phyloP scores from a whole-genome alignment of 2,888 invertebrate genomes.

The Rhagonycha lutea region DNA sequence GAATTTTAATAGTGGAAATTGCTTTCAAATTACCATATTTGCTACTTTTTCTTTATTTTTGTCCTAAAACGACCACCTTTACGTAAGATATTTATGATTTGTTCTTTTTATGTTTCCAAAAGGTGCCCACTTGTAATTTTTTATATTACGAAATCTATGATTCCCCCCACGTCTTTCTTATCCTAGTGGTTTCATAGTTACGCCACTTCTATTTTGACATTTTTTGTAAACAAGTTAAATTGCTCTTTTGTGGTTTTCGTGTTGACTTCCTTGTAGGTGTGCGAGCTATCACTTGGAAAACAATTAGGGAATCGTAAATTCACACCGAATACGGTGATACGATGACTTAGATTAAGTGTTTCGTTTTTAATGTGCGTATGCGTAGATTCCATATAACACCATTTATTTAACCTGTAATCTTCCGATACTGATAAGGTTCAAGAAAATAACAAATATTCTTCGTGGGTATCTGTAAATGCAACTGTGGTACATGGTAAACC shows the following conservation, averaged over 20 bases:
- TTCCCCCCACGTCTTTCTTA: too few relatives aligned
- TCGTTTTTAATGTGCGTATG: constrained; percentile 11
- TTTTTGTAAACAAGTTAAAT: neutral
- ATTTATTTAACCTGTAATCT: constrained; percentile 32
- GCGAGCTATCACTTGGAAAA: constrained; percentile 5
- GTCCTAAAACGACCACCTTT: neutral
- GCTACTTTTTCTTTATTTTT: neutral
- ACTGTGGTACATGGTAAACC: constrained; percentile 39
- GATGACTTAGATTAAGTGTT: constrained; percentile 11
- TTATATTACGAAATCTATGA: neutral
- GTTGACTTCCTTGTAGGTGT: constrained; percentile 8
- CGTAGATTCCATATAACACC: constrained; percentile 32
- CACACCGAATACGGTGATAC: constrained; percentile 2
- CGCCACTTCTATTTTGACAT: neutral
- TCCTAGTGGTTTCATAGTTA: neutral
- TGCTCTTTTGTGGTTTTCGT: neutral
- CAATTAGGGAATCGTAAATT: constrained; percentile 13
- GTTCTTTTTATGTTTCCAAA: neutral
- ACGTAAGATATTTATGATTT: neutral
- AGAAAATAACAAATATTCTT: constrained; percentile 36
- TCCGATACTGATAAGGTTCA: constrained; percentile 31
- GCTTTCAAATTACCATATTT: neutral
- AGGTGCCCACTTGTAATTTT: neutral
- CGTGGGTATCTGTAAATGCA: constrained; percentile 35
- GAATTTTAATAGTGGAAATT: neutral